Percentiles rank a stretch among this genome's conserved stretches.
Evolutionary conservation across 2,113 vertebrate genomes (phyloP).

Genomic region (Podarcis cretensis): DNA sequence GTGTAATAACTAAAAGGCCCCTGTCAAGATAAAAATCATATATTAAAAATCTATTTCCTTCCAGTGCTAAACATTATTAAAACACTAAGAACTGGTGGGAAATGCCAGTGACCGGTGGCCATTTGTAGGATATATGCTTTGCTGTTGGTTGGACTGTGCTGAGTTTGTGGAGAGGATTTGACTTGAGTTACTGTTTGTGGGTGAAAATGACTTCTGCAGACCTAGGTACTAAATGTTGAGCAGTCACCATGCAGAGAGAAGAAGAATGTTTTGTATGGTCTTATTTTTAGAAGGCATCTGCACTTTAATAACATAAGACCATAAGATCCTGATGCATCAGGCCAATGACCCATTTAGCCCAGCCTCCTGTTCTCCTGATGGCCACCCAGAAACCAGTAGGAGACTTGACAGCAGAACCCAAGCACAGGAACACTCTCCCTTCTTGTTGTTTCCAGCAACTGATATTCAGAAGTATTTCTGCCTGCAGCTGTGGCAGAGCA

Average conservation of each 20-base stretch:
- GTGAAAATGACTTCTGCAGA: background rate
- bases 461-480: no score
- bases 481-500: no score
- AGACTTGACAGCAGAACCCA: no score
- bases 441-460: no score
- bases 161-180: background rate
- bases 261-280: background rate
- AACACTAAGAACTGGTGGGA: constrained; percentile 2
- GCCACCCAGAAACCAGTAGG: no score
- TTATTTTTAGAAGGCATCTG: background rate
- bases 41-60: background rate
- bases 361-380: no score
- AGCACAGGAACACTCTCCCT: no score
- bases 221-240: background rate
- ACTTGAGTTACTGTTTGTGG: background rate
- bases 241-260: background rate
- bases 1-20: constrained; percentile 14
- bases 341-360: no score
- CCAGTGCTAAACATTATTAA: background rate
- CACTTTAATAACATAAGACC: background rate
- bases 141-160: background rate
- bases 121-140: background rate
- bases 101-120: background rate
- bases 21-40: constrained; percentile 25
- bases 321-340: no score